Evolutionary conservation across 1,140 invertebrate genomes (phyloP).

Genomic region (Euura lappo): DNA sequence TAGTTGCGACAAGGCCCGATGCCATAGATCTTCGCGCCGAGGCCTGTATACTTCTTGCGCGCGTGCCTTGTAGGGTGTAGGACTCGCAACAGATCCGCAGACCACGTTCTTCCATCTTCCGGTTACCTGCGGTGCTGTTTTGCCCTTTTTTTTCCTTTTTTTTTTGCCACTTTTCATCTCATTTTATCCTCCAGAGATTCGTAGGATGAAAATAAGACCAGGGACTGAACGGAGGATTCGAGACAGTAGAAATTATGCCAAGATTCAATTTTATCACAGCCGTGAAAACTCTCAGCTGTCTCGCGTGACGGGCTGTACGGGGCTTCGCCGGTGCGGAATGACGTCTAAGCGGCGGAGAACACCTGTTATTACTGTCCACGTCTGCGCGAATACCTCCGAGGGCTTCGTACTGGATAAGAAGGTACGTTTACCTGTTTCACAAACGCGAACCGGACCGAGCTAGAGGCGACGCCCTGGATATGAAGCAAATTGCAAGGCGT

Average conservation of each 20-base stretch:
- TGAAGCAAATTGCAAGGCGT: not conserved
- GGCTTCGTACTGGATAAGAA: too few relatives aligned
- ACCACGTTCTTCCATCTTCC: not conserved
- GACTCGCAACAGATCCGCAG: not conserved
- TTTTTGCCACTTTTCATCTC: not conserved
- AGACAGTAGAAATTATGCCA: too few relatives aligned
- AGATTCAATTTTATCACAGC: too few relatives aligned
- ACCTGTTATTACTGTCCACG: conserved; percentile 1
- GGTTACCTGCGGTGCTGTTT: not conserved
- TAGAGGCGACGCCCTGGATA: not conserved
- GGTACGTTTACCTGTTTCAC: too few relatives aligned
- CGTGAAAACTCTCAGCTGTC: too few relatives aligned
- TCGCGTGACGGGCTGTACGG: not conserved
- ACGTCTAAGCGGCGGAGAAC: not conserved
- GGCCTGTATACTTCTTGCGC: not conserved
- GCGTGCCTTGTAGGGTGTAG: conserved; percentile 3
- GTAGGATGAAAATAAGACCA: too few relatives aligned
- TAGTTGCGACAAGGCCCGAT: not conserved
- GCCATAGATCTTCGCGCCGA: not conserved
- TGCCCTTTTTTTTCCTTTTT: not conserved
- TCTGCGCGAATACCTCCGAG: not conserved
- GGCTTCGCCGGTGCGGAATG: not conserved
- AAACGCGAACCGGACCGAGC: too few relatives aligned
- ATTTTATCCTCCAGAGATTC: too few relatives aligned
- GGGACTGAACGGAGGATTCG: too few relatives aligned